Percentiles rank a stretch among this genome's conserved stretches.
Evolutionary conservation across 2,888 invertebrate species (phyloP).

Genomic region (Exocentrus adspersus): DNA sequence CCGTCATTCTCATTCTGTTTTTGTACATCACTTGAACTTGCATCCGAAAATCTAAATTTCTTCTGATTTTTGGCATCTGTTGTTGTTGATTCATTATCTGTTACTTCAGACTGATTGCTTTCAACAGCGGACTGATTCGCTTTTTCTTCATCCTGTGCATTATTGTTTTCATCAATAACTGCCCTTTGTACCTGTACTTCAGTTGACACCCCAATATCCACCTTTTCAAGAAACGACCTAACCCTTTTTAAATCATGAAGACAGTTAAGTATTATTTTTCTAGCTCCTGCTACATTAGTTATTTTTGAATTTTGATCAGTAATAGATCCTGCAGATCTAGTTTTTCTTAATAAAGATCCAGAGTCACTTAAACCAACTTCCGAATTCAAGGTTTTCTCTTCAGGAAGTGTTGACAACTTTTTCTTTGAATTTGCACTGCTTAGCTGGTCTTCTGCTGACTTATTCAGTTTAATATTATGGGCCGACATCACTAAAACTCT

Average conservation of each 20-base stretch:
- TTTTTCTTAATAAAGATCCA: constrained; percentile 21
- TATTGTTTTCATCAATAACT: background rate
- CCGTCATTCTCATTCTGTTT: background rate
- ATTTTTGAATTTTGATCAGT: constrained; percentile 28
- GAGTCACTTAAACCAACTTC: background rate
- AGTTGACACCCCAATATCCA: constrained; percentile 2
- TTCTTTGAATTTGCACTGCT: background rate
- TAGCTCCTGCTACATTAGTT: constrained; percentile 41
- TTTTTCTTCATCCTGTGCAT: too few species aligned
- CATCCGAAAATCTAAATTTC: background rate
- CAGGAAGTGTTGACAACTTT: constrained; percentile 2
- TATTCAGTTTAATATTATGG: background rate
- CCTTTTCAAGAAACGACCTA: constrained; percentile 31
- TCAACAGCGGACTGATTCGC: too few species aligned
- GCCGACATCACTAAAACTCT: constrained; percentile 7
- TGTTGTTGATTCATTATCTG: too few species aligned
- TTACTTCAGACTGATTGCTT: too few species aligned
- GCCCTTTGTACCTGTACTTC: constrained; percentile 9
- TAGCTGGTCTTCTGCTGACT: background rate
- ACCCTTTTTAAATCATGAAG: constrained; percentile 44
- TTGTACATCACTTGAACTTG: background rate
- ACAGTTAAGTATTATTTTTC: constrained; percentile 44
- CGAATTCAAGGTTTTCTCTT: constrained; percentile 5
- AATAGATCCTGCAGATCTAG: constrained; percentile 33
- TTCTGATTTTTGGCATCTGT: too few species aligned